phyloP scores from a whole-genome alignment of 2,113 vertebrate species.

The Verasper variegatus region DNA sequence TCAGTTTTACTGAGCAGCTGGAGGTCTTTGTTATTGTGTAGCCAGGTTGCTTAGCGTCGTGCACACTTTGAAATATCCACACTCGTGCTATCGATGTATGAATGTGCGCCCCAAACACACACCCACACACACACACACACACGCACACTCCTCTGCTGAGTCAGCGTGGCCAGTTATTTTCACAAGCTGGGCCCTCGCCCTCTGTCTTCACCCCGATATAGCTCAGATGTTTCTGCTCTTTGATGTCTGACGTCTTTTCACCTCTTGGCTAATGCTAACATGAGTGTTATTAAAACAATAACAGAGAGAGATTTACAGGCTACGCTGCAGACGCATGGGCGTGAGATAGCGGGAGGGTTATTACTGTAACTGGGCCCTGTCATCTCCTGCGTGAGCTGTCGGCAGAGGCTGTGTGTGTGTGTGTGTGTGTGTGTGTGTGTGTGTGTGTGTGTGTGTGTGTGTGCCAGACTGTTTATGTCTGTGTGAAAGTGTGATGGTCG shows the following conservation, averaged over 20 bases:
- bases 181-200: constrained; percentile 62
- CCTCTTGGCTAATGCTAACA: constrained; percentile 69
- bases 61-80: constrained; percentile 49
- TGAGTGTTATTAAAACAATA: constrained; percentile 74
- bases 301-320: constrained; percentile 66
- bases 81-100: constrained; percentile 28
- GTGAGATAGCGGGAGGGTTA: constrained; percentile 58
- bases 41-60: constrained; percentile 63
- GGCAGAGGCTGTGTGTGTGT: background rate
- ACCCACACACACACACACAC: background rate
- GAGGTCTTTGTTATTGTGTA: constrained; percentile 68
- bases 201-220: constrained; percentile 60
- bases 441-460: constrained; percentile 11
- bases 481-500: constrained; percentile 17
- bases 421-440: constrained; percentile 22
- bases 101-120: constrained; percentile 29
- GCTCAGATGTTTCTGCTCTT: constrained; percentile 53
- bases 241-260: constrained; percentile 62
- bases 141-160: constrained; percentile 56
- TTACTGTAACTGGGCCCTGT: constrained; percentile 61
- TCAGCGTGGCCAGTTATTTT: constrained; percentile 76
- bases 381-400: constrained; percentile 57
- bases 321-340: constrained; percentile 59
- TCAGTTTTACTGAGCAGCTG: constrained; percentile 71
- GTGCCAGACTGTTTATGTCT: constrained; percentile 29